Evolutionary conservation across 2,888 invertebrate species (phyloP).

Genomic region (Sipunculus nudus): DNA sequence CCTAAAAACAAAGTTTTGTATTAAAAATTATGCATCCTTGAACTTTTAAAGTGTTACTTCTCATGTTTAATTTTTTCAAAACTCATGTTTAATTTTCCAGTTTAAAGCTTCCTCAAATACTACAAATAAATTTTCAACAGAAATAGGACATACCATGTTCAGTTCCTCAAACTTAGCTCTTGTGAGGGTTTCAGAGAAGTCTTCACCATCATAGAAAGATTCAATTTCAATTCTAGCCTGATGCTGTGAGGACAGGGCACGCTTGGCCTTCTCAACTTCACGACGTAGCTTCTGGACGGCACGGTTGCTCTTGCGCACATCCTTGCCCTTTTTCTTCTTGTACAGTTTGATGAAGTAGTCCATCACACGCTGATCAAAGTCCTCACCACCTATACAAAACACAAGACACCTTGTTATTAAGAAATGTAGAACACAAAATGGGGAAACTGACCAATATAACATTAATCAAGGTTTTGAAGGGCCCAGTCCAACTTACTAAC

Average conservation of each 20-base stretch:
- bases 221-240: conserved; percentile 98
- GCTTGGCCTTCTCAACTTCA: conserved; percentile 97
- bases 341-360: conserved; percentile 98
- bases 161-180: conserved; percentile 98
- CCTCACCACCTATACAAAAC: conserved; percentile 94
- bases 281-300: conserved; percentile 95
- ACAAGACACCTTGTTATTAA: too few species aligned
- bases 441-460: too few species aligned
- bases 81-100: too few species aligned
- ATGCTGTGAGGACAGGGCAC: conserved; percentile 92
- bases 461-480: too few species aligned
- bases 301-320: conserved; percentile 90
- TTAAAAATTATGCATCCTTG: too few species aligned
- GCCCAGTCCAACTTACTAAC: too few species aligned
- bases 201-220: conserved; percentile 97
- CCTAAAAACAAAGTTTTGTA: neutral
- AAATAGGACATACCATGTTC: conserved; percentile 86
- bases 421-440: too few species aligned
- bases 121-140: too few species aligned
- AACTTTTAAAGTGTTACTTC: too few species aligned
- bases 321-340: conserved; percentile 99
- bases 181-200: conserved; percentile 97
- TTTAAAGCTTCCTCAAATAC: too few species aligned
- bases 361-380: conserved; percentile 98
- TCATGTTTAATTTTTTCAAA: too few species aligned